These are phyloP conservation scores for Ferdinandea cuprea DNA, from an alignment of 2,888 invertebrate species.

Conservation along the genomic window DNA sequence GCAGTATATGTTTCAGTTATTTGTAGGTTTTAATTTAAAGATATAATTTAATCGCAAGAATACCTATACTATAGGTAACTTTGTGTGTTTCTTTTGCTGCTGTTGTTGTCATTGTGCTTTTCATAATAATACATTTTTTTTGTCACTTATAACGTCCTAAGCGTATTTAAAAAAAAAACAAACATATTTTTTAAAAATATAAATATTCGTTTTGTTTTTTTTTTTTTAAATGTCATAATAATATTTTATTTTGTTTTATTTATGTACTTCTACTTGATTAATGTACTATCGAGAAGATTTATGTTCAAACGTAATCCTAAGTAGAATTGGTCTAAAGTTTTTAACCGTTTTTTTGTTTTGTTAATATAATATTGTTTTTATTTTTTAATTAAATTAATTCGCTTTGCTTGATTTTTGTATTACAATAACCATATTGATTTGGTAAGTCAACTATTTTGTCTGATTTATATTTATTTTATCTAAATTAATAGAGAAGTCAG, in stretches of 20 bases:
- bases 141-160: slow-evolving; percentile 58
- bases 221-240: too few relatives aligned
- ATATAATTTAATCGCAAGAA: slow-evolving; percentile 38
- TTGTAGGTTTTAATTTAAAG: slow-evolving; percentile 7
- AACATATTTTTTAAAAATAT: slow-evolving; percentile 61
- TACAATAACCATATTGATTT: slow-evolving; percentile 46
- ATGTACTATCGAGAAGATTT: slow-evolving; percentile 44
- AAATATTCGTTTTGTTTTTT: slow-evolving; percentile 45
- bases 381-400: slow-evolving; percentile 46
- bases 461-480: slow-evolving; percentile 13
- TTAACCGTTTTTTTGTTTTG: slow-evolving; percentile 25
- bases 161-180: slow-evolving; percentile 48
- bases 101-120: slow-evolving; percentile 64
- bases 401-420: slow-evolving; percentile 58
- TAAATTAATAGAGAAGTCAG: slow-evolving; percentile 40
- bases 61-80: slow-evolving; percentile 73
- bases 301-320: slow-evolving; percentile 57
- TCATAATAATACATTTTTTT: slow-evolving; percentile 15
- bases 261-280: slow-evolving; percentile 46
- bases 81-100: slow-evolving; percentile 54
- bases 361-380: background rate
- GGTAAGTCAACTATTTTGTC: slow-evolving; percentile 24
- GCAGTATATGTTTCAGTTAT: slow-evolving; percentile 38
- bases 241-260: slow-evolving; percentile 20
- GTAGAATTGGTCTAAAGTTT: slow-evolving; percentile 64